phyloP scores from a whole-genome alignment of 2,888 invertebrate species.

The Nemotelus nigrinus region DNA sequence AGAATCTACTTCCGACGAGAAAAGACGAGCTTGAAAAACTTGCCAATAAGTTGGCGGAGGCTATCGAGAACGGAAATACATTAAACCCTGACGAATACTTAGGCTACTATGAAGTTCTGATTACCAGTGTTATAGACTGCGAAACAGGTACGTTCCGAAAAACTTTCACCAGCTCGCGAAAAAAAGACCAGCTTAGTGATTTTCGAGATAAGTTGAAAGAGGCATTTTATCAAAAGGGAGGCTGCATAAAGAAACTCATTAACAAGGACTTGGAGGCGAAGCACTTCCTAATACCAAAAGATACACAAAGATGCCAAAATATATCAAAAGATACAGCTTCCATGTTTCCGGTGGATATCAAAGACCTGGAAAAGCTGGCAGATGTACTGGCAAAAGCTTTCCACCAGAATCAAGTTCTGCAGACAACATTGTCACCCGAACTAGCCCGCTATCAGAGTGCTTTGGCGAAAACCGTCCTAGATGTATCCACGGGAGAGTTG shows the following conservation, averaged over 20 bases:
- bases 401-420: neutral
- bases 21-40: neutral
- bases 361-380: neutral
- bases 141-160: neutral
- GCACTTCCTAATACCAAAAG: too few species aligned
- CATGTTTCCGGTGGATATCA: too few species aligned
- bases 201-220: neutral
- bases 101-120: neutral
- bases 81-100: neutral
- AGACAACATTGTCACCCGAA: neutral
- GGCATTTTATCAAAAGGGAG: neutral
- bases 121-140: neutral
- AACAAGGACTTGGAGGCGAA: constrained; percentile 4
- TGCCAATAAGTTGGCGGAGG: neutral
- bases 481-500: neutral
- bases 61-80: neutral
- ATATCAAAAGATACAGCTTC: too few species aligned
- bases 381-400: neutral
- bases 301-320: too few species aligned
- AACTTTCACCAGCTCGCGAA: neutral
- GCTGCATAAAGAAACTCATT: neutral
- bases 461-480: neutral
- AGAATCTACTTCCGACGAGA: neutral
- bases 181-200: neutral
- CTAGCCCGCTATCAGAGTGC: neutral